phyloP scores from a whole-genome alignment of 1,140 invertebrate species.

The Hyphantria cunea region DNA sequence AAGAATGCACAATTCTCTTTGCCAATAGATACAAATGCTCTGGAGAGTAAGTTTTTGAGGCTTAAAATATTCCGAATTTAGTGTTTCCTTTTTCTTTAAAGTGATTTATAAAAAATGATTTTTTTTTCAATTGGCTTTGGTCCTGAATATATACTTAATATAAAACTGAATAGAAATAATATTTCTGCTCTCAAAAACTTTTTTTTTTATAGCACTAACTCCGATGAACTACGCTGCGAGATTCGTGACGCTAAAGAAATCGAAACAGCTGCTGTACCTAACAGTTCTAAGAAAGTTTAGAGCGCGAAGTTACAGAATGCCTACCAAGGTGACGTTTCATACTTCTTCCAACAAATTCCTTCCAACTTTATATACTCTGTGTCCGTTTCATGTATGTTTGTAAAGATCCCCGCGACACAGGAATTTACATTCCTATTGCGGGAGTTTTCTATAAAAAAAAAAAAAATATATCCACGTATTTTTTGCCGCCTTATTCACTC shows the following conservation, averaged over 20 bases:
- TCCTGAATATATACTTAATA: too few species aligned
- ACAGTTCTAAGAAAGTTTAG: constrained; percentile 74
- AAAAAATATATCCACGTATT: too few species aligned
- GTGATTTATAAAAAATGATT: too few species aligned
- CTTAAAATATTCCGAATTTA: background rate
- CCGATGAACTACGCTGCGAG: constrained; percentile 85
- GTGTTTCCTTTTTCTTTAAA: background rate
- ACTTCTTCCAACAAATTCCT: too few species aligned
- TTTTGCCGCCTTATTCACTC: too few species aligned
- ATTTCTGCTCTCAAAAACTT: background rate
- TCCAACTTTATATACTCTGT: too few species aligned
- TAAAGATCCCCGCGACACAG: too few species aligned
- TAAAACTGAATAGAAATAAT: too few species aligned
- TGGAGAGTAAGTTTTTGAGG: constrained; percentile 75
- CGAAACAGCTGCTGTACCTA: constrained; percentile 84
- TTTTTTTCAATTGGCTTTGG: too few species aligned
- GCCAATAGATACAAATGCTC: constrained; percentile 82
- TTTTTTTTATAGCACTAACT: constrained; percentile 62
- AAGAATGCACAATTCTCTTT: constrained; percentile 85
- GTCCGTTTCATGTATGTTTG: too few species aligned
- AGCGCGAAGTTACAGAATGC: constrained; percentile 62
- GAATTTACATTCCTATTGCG: too few species aligned
- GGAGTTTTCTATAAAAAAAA: too few species aligned
- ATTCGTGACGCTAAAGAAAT: constrained; percentile 83
- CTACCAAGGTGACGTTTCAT: constrained; percentile 54